These are phyloP conservation scores for Neolamprologus sp. DNA, from an alignment of 2,113 vertebrate genomes.

Conservation along the genomic window DNA sequence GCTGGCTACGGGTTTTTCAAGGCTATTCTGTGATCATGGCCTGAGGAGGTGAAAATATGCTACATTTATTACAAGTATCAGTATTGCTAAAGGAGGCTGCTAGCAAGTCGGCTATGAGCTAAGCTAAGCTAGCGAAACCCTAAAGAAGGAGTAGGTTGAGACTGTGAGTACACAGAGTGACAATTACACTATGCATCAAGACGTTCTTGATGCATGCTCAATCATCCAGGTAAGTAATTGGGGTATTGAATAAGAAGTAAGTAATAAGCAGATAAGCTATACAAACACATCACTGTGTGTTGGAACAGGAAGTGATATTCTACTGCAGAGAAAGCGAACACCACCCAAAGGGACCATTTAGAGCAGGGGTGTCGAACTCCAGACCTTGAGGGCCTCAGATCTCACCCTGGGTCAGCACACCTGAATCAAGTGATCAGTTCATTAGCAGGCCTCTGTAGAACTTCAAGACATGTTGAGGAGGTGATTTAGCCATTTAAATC, in stretches of 20 bases:
- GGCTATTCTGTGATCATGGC: too few relatives aligned
- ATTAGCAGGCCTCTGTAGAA: background rate
- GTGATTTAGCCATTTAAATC: fast-evolving
- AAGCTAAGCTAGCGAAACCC: too few relatives aligned
- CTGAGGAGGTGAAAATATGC: too few relatives aligned
- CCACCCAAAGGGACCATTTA: background rate
- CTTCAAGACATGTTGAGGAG: background rate
- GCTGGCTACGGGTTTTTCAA: too few relatives aligned
- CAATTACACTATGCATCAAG: background rate
- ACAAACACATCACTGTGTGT: background rate
- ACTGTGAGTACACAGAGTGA: background rate
- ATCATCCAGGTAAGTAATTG: background rate
- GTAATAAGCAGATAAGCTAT: background rate
- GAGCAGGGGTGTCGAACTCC: background rate
- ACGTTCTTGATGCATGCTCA: background rate
- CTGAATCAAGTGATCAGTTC: too few relatives aligned
- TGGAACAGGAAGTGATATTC: background rate
- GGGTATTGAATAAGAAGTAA: background rate
- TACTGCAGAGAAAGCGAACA: background rate
- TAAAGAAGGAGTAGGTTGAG: background rate
- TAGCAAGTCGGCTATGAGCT: too few relatives aligned
- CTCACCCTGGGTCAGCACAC: background rate
- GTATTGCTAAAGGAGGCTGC: too few relatives aligned
- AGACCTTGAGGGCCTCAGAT: background rate
- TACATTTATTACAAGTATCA: too few relatives aligned